Evolutionary conservation across 2,113 vertebrate genomes (phyloP).

Genomic region (Loxodonta africana): DNA sequence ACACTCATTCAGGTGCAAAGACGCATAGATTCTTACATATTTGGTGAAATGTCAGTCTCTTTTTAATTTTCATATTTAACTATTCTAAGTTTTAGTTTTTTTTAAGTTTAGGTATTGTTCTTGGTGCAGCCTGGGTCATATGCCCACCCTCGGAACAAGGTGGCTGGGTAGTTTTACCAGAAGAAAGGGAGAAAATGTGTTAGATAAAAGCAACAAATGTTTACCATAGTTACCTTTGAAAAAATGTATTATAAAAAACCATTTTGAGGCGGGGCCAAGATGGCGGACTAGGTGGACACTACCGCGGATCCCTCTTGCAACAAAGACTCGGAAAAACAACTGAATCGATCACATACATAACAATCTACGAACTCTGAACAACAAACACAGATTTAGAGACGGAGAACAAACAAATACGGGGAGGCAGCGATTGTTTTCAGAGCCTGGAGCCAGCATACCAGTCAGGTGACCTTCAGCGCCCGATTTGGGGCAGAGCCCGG

Average conservation of each 20-base stretch:
- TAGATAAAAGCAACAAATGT: neutral
- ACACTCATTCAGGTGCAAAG: neutral
- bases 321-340: no score
- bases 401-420: no score
- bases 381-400: no score
- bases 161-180: neutral
- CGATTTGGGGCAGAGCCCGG: no score
- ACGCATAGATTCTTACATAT: neutral
- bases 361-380: no score
- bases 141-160: neutral
- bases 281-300: no score
- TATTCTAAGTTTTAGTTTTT: neutral
- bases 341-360: no score
- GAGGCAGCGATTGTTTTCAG: no score
- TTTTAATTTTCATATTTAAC: conserved; percentile 21
- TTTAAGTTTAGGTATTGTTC: neutral
- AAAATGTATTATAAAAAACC: neutral
- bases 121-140: neutral
- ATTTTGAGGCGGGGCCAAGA: neutral
- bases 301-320: no score
- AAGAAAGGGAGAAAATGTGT: conserved; percentile 27
- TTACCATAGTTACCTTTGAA: neutral
- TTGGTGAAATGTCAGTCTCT: neutral
- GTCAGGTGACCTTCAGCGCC: no score
- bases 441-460: no score